A percentile compares a stretch with the other conserved stretches of the same genome.
phyloP scores from a whole-genome alignment of 2,113 vertebrate species.

The Alouatta palliata region DNA sequence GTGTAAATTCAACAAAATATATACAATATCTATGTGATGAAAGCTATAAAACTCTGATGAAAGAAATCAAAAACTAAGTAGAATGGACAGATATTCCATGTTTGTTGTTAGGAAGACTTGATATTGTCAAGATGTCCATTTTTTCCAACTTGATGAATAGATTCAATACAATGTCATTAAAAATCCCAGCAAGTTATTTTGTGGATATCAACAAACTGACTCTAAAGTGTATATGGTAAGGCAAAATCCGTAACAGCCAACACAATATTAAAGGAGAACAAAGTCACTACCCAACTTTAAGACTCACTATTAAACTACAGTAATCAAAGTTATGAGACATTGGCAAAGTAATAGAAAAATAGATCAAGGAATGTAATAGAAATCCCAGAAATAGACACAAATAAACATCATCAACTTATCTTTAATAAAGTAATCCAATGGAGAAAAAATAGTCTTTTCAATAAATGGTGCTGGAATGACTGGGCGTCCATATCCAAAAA shows the following conservation, averaged over 20 bases:
- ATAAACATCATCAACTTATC: neutral
- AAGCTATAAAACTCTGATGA: neutral
- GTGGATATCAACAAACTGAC: neutral
- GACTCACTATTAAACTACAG: neutral
- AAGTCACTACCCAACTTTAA: neutral
- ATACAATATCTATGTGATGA: neutral
- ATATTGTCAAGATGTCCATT: neutral
- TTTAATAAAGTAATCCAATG: neutral
- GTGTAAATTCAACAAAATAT: neutral
- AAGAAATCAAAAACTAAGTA: neutral
- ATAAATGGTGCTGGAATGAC: neutral
- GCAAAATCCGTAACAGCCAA: neutral
- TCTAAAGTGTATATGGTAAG: neutral
- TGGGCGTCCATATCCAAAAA: neutral
- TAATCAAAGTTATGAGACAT: neutral
- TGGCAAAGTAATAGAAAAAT: neutral
- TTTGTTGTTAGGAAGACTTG: neutral
- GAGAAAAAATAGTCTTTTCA: neutral
- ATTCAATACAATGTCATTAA: neutral
- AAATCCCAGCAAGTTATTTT: neutral
- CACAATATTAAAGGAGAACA: neutral
- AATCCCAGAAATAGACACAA: neutral
- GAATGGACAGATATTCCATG: neutral
- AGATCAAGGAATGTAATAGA: neutral
- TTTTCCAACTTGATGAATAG: neutral